Evolutionary conservation across 2,797 vertebrate species (phyloP), one percentile per base, ranked within the genome.

Genomic region (Loris lydekkerianus): DNA sequence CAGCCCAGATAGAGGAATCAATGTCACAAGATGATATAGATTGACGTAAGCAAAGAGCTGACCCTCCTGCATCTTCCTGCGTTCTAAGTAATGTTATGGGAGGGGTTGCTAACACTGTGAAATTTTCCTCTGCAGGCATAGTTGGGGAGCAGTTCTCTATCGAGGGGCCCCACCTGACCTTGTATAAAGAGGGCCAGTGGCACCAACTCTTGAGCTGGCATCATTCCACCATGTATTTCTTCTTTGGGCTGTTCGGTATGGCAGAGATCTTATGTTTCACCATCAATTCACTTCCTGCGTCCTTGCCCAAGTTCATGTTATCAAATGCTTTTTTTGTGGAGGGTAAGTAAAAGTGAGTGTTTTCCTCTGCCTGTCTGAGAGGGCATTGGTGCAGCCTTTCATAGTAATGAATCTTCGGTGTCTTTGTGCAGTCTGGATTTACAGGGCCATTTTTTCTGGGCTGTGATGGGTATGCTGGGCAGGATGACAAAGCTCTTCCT

Each of bases 181-280:
- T 99, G 92, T 99, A 99, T 0, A 96, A 98, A 72, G 98, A 98
- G 96, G 98, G 99, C 76, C 99, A 98, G 65, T 99, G 99, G 99
- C 97, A 99, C 21, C 96, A 98, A 63, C 96, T 99, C 96, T 99
- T 99, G 98, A 99, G 99, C 98, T 99, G 99, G 99, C 99, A 99
- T 80, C 99, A 99, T 14, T 97, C 98, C 94, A 99, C 99, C 96
- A 99, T 99, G 99, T 99, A 99, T 97, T 98, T 99, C 94, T 99
- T 99, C 98, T 99, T 99, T 11, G 99, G 98, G 60, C 98, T 99
- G 96, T 96, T 99, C 1, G 99, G 98, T 0, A 93, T 99, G 9
- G 98, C 99, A 46, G 98, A 99, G 21, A 98, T 99, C 27, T 97
- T 99, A 76, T 97, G 99, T 15, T 98, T 99, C 2, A 98, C 98